Evolutionary conservation across 2,888 invertebrate species (phyloP).

Genomic region (Osedax fenrisi): DNA sequence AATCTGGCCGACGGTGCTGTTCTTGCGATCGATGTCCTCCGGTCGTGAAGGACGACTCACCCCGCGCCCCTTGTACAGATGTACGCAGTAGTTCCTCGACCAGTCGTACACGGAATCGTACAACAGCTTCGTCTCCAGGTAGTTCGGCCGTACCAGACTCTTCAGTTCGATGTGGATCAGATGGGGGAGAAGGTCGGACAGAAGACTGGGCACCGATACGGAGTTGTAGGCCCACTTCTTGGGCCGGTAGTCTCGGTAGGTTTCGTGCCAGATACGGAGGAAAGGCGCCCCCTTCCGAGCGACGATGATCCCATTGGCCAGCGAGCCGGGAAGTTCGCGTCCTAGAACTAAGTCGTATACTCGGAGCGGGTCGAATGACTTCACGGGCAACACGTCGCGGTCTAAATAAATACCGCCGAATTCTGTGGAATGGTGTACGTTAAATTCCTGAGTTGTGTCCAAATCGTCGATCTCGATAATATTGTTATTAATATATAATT

Average conservation of each 20-base stretch:
- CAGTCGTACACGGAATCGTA: conserved; percentile 30
- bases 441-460: too few relatives aligned
- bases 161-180: conserved; percentile 32
- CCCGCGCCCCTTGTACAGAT: conserved; percentile 34
- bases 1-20: background rate
- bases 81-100: conserved; percentile 39
- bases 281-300: conserved; percentile 26
- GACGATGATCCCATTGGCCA: conserved; percentile 33
- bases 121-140: conserved; percentile 17
- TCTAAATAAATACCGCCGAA: conserved; percentile 36
- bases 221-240: conserved; percentile 24
- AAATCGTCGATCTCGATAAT: too few relatives aligned
- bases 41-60: background rate
- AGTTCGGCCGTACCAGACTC: conserved; percentile 27
- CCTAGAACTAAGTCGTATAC: conserved; percentile 26
- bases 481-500: too few relatives aligned
- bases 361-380: conserved; percentile 31
- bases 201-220: conserved; percentile 13
- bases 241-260: conserved; percentile 25
- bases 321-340: conserved; percentile 25
- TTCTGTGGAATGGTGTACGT: conserved; percentile 21
- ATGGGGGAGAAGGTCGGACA: conserved; percentile 24
- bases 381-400: conserved; percentile 32
- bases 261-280: conserved; percentile 29
- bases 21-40: background rate